Base-by-base conservation (phyloP, 2,888 invertebrate species). In the Tachystola acroxantha region DNA sequence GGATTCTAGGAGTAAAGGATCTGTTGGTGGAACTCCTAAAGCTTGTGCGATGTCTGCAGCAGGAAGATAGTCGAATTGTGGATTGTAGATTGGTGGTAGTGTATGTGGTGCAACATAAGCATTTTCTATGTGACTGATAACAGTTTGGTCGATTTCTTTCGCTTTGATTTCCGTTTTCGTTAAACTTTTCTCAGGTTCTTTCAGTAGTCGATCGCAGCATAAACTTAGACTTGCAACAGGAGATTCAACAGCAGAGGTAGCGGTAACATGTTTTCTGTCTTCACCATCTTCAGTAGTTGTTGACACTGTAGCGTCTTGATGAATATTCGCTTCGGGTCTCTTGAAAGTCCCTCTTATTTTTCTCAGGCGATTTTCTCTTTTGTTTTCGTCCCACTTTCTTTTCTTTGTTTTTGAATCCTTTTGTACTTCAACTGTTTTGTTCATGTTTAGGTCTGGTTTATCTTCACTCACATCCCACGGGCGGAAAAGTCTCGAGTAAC, bases 401-500 rank as follows among this genome's bases (percentile, higher is more conserved):
- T 76, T 75, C 42, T 66, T 75, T 0, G 36, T 39, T 40, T 60
- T 65, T 0, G 43, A 40, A 13, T 67, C 61, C 24, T 44, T 41
- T 32, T 60, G 53, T 42, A 57, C 37, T 26, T 48, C 16, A 14
- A 22, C 28, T 10, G 37, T 53, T 32, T 50, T 51, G 28, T 40
- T 52, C 7, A 4, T 22, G 46, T 50, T 42, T 41, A 36, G 31
- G 31, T 46, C 39, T n/a, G 52, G 42, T 11, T 71, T 65, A 38
- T 50, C 64, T 32, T 73, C 80, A 76, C 78, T 82, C 44, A 77
- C 76, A 64, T 90, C 90, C 90, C 90, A 91, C 38, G 90, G 90
- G 50, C 90, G 86, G 56, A 91, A 91, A 11, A 91, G 73, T 53
- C 90, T 84, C 28, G 89, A 88, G 44, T 76, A 82, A 57, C 60